These are phyloP conservation scores for Bacillus rossius DNA, from an alignment of 1,140 invertebrate genomes.

Conservation along the genomic window DNA sequence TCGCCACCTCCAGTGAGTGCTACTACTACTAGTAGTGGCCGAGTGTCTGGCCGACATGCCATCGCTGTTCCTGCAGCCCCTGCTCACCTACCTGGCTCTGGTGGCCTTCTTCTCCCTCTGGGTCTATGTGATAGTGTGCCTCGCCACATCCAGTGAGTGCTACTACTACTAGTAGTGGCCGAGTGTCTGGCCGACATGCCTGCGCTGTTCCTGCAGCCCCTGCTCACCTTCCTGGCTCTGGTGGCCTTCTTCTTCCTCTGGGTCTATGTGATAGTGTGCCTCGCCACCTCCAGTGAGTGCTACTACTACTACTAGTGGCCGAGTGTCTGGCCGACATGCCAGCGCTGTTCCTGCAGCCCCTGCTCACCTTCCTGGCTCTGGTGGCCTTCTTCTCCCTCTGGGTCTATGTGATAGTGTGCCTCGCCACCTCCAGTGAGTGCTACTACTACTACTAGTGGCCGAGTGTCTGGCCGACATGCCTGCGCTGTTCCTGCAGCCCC, in stretches of 20 bases:
- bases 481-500: slow-evolving; percentile 78
- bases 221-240: slow-evolving; percentile 77
- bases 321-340: slow-evolving; percentile 79
- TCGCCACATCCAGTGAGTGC: slow-evolving; percentile 66
- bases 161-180: too few species aligned
- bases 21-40: too few species aligned
- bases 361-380: slow-evolving; percentile 77
- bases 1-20: slow-evolving; percentile 66
- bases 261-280: slow-evolving; percentile 67
- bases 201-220: slow-evolving; percentile 78
- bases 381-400: slow-evolving; percentile 79
- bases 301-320: too few species aligned
- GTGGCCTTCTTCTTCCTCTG: slow-evolving; percentile 79
- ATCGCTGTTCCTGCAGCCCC: slow-evolving; percentile 78
- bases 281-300: slow-evolving; percentile 66
- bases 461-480: slow-evolving; percentile 79
- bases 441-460: too few species aligned
- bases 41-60: slow-evolving; percentile 79
- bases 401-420: slow-evolving; percentile 67
- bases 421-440: slow-evolving; percentile 66
- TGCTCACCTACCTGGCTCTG: slow-evolving; percentile 77
- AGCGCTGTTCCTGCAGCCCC: slow-evolving; percentile 78
- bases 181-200: slow-evolving; percentile 79
- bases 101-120: slow-evolving; percentile 79
- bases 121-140: slow-evolving; percentile 67